These are phyloP conservation scores for Vanessa cardui DNA, from an alignment of 2,888 invertebrate genomes.

Conservation along the genomic window DNA sequence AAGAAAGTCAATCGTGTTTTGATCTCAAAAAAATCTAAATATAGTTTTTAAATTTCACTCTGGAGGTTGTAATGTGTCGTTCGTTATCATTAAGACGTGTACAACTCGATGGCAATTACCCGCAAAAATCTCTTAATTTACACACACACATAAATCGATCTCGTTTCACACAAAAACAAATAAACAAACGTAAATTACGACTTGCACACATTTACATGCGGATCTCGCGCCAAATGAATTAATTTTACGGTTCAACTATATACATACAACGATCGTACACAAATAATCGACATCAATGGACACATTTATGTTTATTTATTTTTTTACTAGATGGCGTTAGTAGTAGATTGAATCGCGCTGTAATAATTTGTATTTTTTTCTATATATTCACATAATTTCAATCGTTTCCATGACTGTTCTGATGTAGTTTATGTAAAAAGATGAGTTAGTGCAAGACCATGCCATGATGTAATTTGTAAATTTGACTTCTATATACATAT, in stretches of 20 bases:
- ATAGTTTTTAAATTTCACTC: not conserved
- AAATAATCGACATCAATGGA: slow-evolving; percentile 1
- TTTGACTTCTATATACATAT: too few relatives aligned
- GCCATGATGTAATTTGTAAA: too few relatives aligned
- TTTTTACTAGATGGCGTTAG: not conserved
- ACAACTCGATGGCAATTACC: slow-evolving; percentile 1
- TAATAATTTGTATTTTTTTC: too few relatives aligned
- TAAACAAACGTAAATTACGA: slow-evolving; percentile 28
- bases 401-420: too few relatives aligned
- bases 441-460: too few relatives aligned
- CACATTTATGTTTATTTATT: not conserved
- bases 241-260: slow-evolving; percentile 17
- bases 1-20: not conserved
- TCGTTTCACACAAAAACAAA: slow-evolving; percentile 27
- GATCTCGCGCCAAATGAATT: slow-evolving; percentile 32
- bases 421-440: too few relatives aligned
- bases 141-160: slow-evolving; percentile 30
- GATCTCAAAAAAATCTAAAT: slow-evolving; percentile 2
- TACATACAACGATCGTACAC: slow-evolving; percentile 8
- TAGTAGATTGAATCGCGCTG: not conserved
- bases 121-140: slow-evolving; percentile 23
- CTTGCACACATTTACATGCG: slow-evolving; percentile 17
- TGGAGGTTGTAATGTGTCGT: not conserved
- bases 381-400: too few relatives aligned
- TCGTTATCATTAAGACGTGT: not conserved